Conservation (phyloP, 2,113 vertebrate genomes). For the Pan troglodytes region NHGRI_mPanTro3-v2.1_pri NC_072402.2:105316501-105317000, state of each 20-base stretch:
- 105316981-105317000: background rate
- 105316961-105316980: background rate
- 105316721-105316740: background rate
- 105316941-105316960: background rate
- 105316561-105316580: background rate
- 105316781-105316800: background rate
- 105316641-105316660: background rate
- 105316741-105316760: background rate
- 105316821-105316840: background rate
- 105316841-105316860: background rate
- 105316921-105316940: background rate
- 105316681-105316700: background rate
- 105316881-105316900: background rate
- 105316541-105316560: background rate
- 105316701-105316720: background rate
- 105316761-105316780: background rate
- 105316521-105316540: background rate
- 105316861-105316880: background rate
- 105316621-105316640: background rate
- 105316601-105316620: background rate
- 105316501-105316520: background rate
- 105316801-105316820: background rate
- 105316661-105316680: background rate
- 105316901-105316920: background rate
- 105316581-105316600: background rate